A percentile compares a stretch with the other conserved stretches of the same genome.
Evolutionary conservation across 2,113 vertebrate genomes (phyloP).

Genomic region (Craseonycteris thonglongyai): DNA sequence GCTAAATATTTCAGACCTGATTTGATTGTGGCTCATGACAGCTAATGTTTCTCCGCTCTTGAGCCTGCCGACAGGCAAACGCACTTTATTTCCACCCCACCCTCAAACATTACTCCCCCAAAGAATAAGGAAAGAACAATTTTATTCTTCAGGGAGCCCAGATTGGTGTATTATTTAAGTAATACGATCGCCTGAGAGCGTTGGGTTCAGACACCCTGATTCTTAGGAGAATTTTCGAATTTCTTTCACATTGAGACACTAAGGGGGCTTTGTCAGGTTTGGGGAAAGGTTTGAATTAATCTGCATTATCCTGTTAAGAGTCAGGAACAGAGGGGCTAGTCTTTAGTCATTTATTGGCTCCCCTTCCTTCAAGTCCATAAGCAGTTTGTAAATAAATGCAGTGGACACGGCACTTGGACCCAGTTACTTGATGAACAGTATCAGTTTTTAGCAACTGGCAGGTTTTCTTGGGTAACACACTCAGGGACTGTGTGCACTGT

Average conservation of each 20-base stretch:
- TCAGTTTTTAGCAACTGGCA: slow-evolving; percentile 43
- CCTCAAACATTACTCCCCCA: slow-evolving; percentile 59
- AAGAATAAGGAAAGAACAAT: slow-evolving; percentile 50
- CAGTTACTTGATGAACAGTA: background rate
- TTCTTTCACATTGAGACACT: slow-evolving; percentile 25
- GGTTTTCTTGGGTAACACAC: slow-evolving; percentile 37
- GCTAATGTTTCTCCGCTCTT: slow-evolving; percentile 85
- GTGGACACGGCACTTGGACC: background rate
- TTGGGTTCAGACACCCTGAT: slow-evolving; percentile 43
- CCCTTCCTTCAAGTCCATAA: slow-evolving; percentile 48
- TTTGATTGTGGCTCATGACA: slow-evolving; percentile 97
- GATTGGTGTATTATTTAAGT: slow-evolving; percentile 61
- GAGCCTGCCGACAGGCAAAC: slow-evolving; percentile 76
- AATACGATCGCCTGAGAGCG: slow-evolving; percentile 35
- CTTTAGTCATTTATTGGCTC: slow-evolving; percentile 44
- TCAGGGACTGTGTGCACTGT: background rate
- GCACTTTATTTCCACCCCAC: slow-evolving; percentile 59
- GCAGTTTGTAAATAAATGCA: slow-evolving; percentile 50
- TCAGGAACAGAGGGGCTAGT: background rate
- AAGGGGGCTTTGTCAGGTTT: slow-evolving; percentile 25
- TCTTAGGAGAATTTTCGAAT: slow-evolving; percentile 59
- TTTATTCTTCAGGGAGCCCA: slow-evolving; percentile 56
- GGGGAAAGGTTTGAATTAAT: slow-evolving; percentile 20
- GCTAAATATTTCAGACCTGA: slow-evolving; percentile 99
- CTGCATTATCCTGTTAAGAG: background rate